Base-by-base conservation (phyloP, 2,888 invertebrate genomes). In the Cetonia aurata region DNA sequence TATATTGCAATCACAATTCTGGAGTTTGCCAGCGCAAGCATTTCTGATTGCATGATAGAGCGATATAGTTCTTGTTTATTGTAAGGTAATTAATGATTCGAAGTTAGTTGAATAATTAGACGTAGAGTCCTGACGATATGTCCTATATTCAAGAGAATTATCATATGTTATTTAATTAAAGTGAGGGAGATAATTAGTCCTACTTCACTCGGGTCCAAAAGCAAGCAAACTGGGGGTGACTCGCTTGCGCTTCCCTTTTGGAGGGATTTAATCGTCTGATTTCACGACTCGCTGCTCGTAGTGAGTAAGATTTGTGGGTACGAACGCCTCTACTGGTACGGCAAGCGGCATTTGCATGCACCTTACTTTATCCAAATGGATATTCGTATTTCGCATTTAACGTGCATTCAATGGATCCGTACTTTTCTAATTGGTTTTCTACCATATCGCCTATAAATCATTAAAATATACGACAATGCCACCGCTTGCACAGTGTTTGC, bases 351-450 rank as follows among this genome's bases (percentile, higher is more conserved):
- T 75, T 76, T 76, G 75, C 76, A 74, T 75, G 73, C 72, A 74
- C 74, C 74, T 75, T 76, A 70, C 72, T 73, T 74, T 74, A 76
- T 76, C 74, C 76, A 70, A 77, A 77, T 75, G 75, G 77, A 77
- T 75, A 75, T 76, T 76, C 75, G 76, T 78, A 77, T 77, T 78
- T 79, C 74, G 77, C 74, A 74, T 75, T 77, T 78, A 77, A 77
- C 74, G 76, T 72, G 71, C 71, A 76, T 76, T 74, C 77, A 73
- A 76, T 77, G 76, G 68, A 57, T 73, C 74, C 77, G 73, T 75
- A 75, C 75, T 76, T 77, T 78, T 77, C 76, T 77, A 78, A 78
- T 78, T 78, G 77, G 76, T 76, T 78, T 77, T 73, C 74, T 72
- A 69, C 72, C 72, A 71, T 72, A 72, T 70, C 66, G 57, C 67